These are phyloP conservation scores for Prunella fulvescens DNA, from an alignment of 2,113 vertebrate species.

Conservation along the genomic window DNA sequence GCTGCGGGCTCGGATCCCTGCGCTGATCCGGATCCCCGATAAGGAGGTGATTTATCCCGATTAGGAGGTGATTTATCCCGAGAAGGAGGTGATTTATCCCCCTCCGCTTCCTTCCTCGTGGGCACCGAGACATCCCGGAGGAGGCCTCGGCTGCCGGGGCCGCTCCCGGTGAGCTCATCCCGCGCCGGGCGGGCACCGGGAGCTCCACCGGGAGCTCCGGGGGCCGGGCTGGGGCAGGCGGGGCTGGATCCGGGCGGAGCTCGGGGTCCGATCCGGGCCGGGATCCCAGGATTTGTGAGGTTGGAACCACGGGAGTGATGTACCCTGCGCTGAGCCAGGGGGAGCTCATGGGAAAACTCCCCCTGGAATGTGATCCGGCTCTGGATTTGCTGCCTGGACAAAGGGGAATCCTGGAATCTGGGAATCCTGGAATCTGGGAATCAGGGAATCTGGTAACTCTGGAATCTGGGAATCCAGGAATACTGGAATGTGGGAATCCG, in stretches of 20 bases:
- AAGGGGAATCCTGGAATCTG: background rate
- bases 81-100: slow-evolving; percentile 39
- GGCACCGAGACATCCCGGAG: background rate
- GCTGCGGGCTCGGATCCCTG: slow-evolving; percentile 23
- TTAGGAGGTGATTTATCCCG: slow-evolving; percentile 36
- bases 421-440: too few relatives aligned
- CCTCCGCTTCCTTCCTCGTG: slow-evolving; percentile 27
- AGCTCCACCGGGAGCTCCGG: background rate
- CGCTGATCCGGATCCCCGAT: background rate
- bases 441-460: fast-evolving
- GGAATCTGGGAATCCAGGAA: too few relatives aligned
- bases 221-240: background rate
- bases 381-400: background rate
- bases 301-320: fast-evolving
- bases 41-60: slow-evolving; percentile 29
- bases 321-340: background rate
- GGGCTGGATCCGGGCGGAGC: fast-evolving
- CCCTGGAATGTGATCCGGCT: background rate
- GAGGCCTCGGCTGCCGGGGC: background rate
- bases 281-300: fast-evolving
- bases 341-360: background rate
- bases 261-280: fast-evolving
- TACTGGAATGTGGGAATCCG: fast-evolving
- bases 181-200: background rate
- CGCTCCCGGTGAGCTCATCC: background rate